Base-by-base conservation (phyloP, 1,140 invertebrate genomes). In the Brachystomella parvula region DNA sequence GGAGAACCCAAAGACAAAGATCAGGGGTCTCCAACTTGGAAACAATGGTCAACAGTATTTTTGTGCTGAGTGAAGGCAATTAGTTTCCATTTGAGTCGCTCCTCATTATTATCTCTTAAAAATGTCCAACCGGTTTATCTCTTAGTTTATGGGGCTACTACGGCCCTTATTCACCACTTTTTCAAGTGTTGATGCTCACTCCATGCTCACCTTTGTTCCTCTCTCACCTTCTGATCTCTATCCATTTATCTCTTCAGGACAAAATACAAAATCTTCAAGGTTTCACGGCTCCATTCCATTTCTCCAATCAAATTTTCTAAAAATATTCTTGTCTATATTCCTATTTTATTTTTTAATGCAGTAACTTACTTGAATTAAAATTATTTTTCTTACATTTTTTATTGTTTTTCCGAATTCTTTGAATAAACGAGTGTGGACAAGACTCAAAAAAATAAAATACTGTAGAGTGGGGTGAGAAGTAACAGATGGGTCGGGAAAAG, bases 21-120 rank as follows among this genome's bases (percentile, higher is more conserved):
- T n/a, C n/a, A n/a, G n/a, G n/a, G n/a, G n/a, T 53, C 49, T 26
- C 21, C 6, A 24, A 53, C 24, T 24, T 53, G 12, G 49, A 53
- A 53, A 53, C 49, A 53, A 53, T 19, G 49, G 49, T n/a, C n/a
- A n/a, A n/a, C 15, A 15, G 12, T 26, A 15, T 53, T 53, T 53
- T 53, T 17, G 6, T 53, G 6, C 24, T 24, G 6, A 15, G 24
- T 24, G 12, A 31, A 47, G 32, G 53, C 68, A 69, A 69, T 69
- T 69, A 69, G 68, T 66, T 69, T 69, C 68, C 63, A 69, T 69
- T 69, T 69, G 68, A 61, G 47, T 3, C 31, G 59, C 60, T 68
- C 66, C n/a, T n/a, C n/a, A n/a, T n/a, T n/a, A 68, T 68, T 65
- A 65, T 68, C 68, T 53, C 21, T 15, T 24, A 17, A 15, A 17